A percentile compares a stretch with the other conserved stretches of the same genome.
phyloP scores from a whole-genome alignment of 2,888 invertebrate species.

The Plebejus argus region DNA sequence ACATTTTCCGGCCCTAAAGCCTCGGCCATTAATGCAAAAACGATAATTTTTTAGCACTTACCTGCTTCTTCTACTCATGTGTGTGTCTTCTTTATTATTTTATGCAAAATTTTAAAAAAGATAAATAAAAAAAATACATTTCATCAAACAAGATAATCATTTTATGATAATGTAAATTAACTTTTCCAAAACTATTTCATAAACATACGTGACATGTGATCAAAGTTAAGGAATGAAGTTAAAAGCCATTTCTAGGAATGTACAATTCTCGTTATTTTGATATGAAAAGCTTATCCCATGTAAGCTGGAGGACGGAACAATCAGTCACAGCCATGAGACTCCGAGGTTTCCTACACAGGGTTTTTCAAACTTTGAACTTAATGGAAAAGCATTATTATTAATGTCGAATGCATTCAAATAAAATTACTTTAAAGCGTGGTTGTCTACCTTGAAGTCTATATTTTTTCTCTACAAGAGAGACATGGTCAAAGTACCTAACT shows the following conservation, averaged over 20 bases:
- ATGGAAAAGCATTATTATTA: neutral
- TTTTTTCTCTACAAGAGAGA: too few species aligned
- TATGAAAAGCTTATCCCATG: constrained; percentile 44
- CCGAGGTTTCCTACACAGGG: constrained; percentile 44
- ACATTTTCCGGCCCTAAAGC: too few species aligned
- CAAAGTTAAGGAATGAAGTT: constrained; percentile 4
- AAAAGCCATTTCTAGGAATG: constrained; percentile 6
- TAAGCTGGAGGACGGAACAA: constrained; percentile 47
- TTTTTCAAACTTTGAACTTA: neutral
- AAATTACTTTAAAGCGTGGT: too few species aligned
- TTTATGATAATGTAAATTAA: neutral
- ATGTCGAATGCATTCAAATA: too few species aligned
- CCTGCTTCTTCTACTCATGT: too few species aligned
- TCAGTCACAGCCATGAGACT: constrained; percentile 56
- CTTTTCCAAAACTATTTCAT: neutral
- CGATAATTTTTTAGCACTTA: too few species aligned
- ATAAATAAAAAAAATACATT: neutral
- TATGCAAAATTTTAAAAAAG: too few species aligned
- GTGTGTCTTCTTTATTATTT: neutral
- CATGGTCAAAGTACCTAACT: too few species aligned
- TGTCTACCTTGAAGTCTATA: too few species aligned
- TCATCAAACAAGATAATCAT: neutral
- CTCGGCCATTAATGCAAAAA: too few species aligned
- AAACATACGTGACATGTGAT: neutral
- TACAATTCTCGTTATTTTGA: constrained; percentile 37